Evolutionary conservation across 2,888 invertebrate genomes (phyloP), one percentile per base, ranked within the genome.

Genomic region (Drosophila tanythrix): DNA sequence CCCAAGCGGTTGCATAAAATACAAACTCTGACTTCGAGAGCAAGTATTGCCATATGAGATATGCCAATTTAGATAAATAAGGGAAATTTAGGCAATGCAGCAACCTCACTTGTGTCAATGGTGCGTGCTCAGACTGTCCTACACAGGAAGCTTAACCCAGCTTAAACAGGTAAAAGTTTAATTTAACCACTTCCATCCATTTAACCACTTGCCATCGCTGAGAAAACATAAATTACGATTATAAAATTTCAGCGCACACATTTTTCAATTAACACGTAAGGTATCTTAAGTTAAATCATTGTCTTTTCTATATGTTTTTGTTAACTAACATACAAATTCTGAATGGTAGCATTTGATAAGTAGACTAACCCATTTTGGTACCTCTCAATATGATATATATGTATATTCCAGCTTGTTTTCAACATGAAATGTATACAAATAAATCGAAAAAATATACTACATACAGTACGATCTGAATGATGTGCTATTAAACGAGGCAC

Each of bases 341-440:
- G 36, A 70, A 77, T 65, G 27, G 55, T 65, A 77, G 51, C 38
- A 38, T 64, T 65, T 60, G 52, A 21, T 53, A 79, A 67, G 70
- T 80, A 80, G 73, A 80, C 76, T 80, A 80, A 80, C 76, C 50
- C 55, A 51, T 27, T 68, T 78, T 70, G 62, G 43, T 53, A 58
- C n/a, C n/a, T 68, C 50, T 67, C 48, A 77, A 66, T 59, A 61
- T 53, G 36, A 60, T 53, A n/a, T n/a, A n/a, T n/a, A n/a, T n/a
- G n/a, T 21, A 21, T 21, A 21, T 21, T 21, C 21, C 21, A 21
- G 21, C 21, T 21, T 21, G 21, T 1, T 21, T 21, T 21, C 21
- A 21, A 21, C 21, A 21, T 21, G 21, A 21, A 21, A 21, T 21
- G 21, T 21, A 21, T 21, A 21, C 21, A 21, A 21, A 21, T 21